Conservation (phyloP, 2,113 vertebrate genomes). For the Amphiprion ocellaris region DNA sequence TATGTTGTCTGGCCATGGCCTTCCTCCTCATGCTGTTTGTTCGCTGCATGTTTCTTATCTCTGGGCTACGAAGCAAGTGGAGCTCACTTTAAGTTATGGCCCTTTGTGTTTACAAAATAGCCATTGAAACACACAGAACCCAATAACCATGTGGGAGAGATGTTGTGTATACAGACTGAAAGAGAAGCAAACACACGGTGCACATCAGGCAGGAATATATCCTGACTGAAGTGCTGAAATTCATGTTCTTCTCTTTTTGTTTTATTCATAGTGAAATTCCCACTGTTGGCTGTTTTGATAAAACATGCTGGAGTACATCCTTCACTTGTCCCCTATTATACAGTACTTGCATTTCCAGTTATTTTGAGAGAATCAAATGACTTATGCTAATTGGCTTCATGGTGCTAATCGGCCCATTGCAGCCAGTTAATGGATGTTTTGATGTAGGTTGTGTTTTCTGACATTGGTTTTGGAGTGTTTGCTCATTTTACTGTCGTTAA, state of each 20-base stretch:
- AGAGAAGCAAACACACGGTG: constrained; percentile 11
- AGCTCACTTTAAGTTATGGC: constrained; percentile 34
- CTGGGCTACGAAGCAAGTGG: constrained; percentile 19
- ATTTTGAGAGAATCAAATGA: constrained; percentile 1
- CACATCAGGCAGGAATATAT: neutral
- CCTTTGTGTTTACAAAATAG: constrained; percentile 80
- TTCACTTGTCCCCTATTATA: neutral
- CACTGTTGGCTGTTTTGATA: neutral
- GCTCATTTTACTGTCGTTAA: neutral
- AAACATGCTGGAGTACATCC: neutral
- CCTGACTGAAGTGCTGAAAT: neutral
- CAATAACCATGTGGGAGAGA: constrained; percentile 53
- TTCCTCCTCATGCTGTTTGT: constrained; percentile 81
- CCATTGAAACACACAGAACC: constrained; percentile 37
- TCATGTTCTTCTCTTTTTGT: neutral
- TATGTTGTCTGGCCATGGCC: constrained; percentile 83
- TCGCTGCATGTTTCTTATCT: constrained; percentile 82
- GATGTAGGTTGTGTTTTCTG: neutral
- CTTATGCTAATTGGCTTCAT: constrained; percentile 6
- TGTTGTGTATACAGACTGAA: constrained; percentile 79
- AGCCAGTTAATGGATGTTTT: neutral
- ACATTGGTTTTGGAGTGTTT: neutral
- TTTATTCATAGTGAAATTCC: neutral
- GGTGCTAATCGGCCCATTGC: neutral
- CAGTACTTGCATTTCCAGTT: neutral